Evolutionary conservation across 1,140 invertebrate genomes (phyloP), one percentile per base, ranked within the genome.

Genomic region (Halictus rubicundus): DNA sequence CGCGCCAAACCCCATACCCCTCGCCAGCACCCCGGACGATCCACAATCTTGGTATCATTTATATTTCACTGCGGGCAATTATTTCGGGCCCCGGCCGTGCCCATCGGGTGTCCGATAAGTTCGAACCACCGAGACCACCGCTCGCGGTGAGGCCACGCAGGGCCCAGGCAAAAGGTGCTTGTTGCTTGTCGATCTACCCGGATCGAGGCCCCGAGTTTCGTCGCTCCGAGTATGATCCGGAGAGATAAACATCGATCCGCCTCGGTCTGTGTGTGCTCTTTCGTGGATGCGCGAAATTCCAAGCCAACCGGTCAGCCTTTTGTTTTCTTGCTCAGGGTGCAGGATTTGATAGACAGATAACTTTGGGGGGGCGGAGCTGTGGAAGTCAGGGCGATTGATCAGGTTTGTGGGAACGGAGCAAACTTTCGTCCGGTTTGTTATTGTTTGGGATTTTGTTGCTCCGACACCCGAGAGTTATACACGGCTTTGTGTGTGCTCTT

Each of bases 1-100:
- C 54, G 57, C 71, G 63, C 66, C 73, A 21, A 54, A 14, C 14
- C 42, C 64, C 78, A 64, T 19, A 78, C 84, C 63, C 16, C 54
- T 75, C 69, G 2, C 21, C 32, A 32, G 32, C 32, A 32, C 32
- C 32, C 32, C 32, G 32, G 32, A 32, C 32, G 32, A 85, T 87
- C 85, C 85, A 88, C 85, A 89, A 90, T 90, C 89, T 90, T 88
- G 88, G 86, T 90, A 90, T 89, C 89, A 90, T 90, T 90, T 90
- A 90, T 91, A 90, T 89, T 90, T 88, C 89, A 90, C 89, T 87
- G 84, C 85, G 88, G 88, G 88, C 88, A 90, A 91, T 91, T 91
- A 91, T 90, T 91, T 90, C 84, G 82, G 88, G 85, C 85, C 87
- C 84, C 83, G 88, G 86, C 83, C 75, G 87, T 87, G 88, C 88